These are phyloP conservation scores for Lamproptera curius DNA, from an alignment of 2,888 invertebrate genomes.

Conservation along the genomic window DNA sequence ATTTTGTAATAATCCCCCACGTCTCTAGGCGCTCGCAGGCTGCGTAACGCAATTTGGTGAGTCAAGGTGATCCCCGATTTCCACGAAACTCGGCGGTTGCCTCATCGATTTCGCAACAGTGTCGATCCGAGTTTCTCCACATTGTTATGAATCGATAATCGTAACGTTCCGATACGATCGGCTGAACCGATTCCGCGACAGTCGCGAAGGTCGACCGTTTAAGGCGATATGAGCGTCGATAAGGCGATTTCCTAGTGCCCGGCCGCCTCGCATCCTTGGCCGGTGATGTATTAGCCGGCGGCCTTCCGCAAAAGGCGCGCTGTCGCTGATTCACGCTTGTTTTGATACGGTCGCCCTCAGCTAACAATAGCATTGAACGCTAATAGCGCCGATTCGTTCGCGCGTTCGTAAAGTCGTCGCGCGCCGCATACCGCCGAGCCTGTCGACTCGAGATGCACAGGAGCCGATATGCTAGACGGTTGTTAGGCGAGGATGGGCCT, in stretches of 20 bases:
- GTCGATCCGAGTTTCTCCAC: conserved; percentile 25
- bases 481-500: conserved; percentile 45
- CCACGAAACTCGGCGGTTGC: conserved; percentile 25
- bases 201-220: conserved; percentile 49
- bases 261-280: conserved; percentile 61
- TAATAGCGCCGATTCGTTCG: conserved; percentile 41
- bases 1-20: not conserved
- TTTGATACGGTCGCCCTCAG: conserved; percentile 41
- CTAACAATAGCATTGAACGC: conserved; percentile 42
- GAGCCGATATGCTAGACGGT: conserved; percentile 54
- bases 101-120: conserved; percentile 23
- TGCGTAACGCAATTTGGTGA: conserved; percentile 21
- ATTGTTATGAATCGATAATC: conserved; percentile 25
- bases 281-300: conserved; percentile 45
- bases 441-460: conserved; percentile 61
- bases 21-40: conserved; percentile 16
- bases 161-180: conserved; percentile 33
- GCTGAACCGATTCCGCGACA: conserved; percentile 50
- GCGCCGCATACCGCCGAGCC: conserved; percentile 50
- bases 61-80: conserved; percentile 25
- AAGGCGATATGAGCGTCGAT: conserved; percentile 42
- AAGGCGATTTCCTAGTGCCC: conserved; percentile 45
- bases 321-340: conserved; percentile 53
- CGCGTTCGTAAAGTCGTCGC: conserved; percentile 54
- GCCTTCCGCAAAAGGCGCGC: conserved; percentile 59